Evolutionary conservation across 92 coral and sea anemone genomes (phyloP).

Genomic region (Porites evermanni): DNA sequence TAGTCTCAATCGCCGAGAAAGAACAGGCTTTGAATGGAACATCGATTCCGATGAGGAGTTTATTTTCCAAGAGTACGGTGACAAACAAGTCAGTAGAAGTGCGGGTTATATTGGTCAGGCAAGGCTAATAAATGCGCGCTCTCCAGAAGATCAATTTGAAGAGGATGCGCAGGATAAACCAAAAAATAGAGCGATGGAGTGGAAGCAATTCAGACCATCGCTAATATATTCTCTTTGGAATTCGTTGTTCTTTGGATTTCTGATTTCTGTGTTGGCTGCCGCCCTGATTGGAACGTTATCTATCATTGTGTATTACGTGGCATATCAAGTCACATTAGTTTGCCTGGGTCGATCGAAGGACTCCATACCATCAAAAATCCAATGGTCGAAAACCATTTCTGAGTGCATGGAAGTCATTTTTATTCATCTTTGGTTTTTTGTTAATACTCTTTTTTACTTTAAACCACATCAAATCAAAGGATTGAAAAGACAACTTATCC

Average conservation of each 20-base stretch:
- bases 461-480: background rate
- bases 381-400: slow-evolving; percentile 8
- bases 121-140: background rate
- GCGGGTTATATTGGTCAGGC: background rate
- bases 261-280: background rate
- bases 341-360: background rate
- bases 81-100: background rate
- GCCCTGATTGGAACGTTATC: background rate
- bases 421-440: background rate
- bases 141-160: background rate
- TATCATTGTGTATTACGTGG: background rate
- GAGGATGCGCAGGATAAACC: background rate
- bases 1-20: background rate
- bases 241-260: slow-evolving; percentile 9
- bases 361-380: background rate
- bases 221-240: background rate
- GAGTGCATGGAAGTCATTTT: background rate
- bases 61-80: too few relatives aligned
- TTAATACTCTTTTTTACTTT: background rate
- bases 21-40: slow-evolving; percentile 11
- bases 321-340: background rate
- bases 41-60: background rate
- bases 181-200: slow-evolving; percentile 27
- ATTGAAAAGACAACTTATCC: background rate
- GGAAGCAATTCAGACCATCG: slow-evolving; percentile 30